Conservation (phyloP, 2,113 vertebrate genomes). For the Festucalex cinctus region DNA sequence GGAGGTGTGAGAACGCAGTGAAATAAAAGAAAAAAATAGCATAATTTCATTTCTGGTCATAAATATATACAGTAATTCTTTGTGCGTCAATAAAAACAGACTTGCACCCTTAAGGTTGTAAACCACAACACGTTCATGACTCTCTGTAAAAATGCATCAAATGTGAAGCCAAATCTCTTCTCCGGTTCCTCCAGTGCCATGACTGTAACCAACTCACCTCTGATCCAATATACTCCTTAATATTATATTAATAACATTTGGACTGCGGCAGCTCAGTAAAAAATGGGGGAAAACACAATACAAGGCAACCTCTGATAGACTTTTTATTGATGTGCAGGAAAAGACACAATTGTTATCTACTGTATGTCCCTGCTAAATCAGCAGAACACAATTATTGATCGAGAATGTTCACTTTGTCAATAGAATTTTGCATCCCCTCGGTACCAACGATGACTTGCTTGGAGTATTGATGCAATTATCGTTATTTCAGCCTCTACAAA, state of each 20-base stretch:
- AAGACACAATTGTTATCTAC: conserved; percentile 86
- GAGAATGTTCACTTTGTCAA: conserved; percentile 74
- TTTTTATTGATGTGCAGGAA: conserved; percentile 84
- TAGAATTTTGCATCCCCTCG: conserved; percentile 57
- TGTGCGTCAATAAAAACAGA: neutral
- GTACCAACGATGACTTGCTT: conserved; percentile 29
- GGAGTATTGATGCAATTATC: conserved; percentile 57
- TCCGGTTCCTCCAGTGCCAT: conserved; percentile 56
- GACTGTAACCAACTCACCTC: conserved; percentile 27
- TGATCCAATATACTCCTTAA: conserved; percentile 40
- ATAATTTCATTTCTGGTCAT: neutral
- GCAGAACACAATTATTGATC: conserved; percentile 89
- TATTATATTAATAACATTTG: conserved; percentile 64
- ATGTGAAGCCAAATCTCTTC: conserved; percentile 24
- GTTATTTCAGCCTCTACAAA: conserved; percentile 31
- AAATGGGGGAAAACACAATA: conserved; percentile 72
- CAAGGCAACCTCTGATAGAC: conserved; percentile 81
- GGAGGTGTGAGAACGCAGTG: neutral
- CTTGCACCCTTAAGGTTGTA: conserved; percentile 61
- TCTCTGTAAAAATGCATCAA: conserved; percentile 63
- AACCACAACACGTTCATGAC: conserved; percentile 22
- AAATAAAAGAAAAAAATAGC: neutral
- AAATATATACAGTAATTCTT: neutral
- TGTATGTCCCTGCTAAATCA: conserved; percentile 80
- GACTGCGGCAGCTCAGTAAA: conserved; percentile 72